Conservation (phyloP, 1,140 invertebrate species). For the Reticulitermes speratus region DNA sequence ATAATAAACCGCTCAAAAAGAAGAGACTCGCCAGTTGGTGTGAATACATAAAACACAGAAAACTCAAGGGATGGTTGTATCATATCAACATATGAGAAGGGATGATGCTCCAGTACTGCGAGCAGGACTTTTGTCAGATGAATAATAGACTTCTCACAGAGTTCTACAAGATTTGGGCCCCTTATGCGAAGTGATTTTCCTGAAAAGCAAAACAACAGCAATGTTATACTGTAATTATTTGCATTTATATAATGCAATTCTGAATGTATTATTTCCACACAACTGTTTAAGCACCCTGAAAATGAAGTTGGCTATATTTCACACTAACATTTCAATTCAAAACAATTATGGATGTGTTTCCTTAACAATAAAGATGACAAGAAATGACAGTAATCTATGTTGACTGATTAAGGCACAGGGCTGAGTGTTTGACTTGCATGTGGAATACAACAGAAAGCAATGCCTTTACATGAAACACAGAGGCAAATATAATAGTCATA, state of each 20-base stretch:
- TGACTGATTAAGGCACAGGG: too few relatives aligned
- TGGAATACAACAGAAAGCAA: too few relatives aligned
- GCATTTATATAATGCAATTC: not conserved
- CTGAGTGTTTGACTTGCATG: too few relatives aligned
- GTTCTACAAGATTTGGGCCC: constrained; percentile 58
- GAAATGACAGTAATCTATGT: too few relatives aligned
- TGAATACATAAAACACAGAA: constrained; percentile 82
- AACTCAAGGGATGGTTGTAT: constrained; percentile 78
- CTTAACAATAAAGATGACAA: too few relatives aligned
- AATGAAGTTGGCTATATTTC: too few relatives aligned
- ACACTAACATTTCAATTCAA: too few relatives aligned
- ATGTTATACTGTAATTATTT: not conserved
- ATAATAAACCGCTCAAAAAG: constrained; percentile 84
- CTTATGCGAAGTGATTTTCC: constrained; percentile 62
- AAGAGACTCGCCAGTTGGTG: constrained; percentile 67
- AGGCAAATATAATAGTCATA: too few relatives aligned
- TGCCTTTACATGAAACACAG: too few relatives aligned
- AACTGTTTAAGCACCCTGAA: too few relatives aligned
- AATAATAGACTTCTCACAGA: constrained; percentile 78
- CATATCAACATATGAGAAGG: constrained; percentile 75
- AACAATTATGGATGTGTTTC: too few relatives aligned
- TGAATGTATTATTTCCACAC: not conserved
- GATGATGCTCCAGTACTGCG: constrained; percentile 72
- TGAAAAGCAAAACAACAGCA: constrained; percentile 47
- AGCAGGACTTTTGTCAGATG: constrained; percentile 76